Conservation (phyloP, 2,113 vertebrate species). For the Halichoerus grypus region DNA sequence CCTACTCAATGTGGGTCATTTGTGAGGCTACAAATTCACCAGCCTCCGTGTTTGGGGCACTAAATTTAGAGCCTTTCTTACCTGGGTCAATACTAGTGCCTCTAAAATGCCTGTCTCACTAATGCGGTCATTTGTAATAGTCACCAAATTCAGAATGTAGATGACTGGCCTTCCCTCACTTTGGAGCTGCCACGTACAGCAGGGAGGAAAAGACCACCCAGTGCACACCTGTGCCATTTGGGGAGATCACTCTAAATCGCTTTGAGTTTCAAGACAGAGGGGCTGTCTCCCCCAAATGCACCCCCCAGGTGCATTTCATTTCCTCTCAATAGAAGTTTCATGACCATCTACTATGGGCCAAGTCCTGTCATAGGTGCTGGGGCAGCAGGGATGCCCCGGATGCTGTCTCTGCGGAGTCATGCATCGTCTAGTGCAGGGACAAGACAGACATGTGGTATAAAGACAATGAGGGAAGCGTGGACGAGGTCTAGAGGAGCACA, state of each 20-base stretch:
- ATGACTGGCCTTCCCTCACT: background rate
- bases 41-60: background rate
- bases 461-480: background rate
- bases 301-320: background rate
- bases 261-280: background rate
- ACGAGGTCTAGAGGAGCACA: background rate
- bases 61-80: conserved; percentile 60
- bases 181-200: background rate
- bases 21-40: conserved; percentile 36
- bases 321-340: background rate
- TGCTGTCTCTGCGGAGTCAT: background rate
- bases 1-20: background rate
- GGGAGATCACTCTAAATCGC: background rate
- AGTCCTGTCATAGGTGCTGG: background rate
- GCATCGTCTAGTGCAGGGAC: background rate
- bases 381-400: background rate
- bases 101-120: background rate
- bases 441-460: background rate
- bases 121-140: conserved; percentile 51
- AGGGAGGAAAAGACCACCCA: background rate
- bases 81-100: background rate
- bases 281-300: background rate
- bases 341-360: background rate
- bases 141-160: background rate
- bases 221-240: background rate